Evolutionary conservation across 2,113 vertebrate species (phyloP).

Genomic region (Melanerpes aurifrons): DNA sequence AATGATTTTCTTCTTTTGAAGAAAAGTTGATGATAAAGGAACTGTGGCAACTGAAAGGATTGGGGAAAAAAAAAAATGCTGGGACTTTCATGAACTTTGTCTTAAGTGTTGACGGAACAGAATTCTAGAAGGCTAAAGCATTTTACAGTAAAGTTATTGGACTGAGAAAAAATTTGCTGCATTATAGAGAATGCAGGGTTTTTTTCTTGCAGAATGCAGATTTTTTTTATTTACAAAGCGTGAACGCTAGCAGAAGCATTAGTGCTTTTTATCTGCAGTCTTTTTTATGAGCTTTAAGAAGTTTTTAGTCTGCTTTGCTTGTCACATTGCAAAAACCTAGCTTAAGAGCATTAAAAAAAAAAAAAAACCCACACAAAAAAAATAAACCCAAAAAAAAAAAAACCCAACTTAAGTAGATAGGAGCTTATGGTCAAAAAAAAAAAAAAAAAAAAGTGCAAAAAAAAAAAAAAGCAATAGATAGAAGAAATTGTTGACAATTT

Average conservation of each 20-base stretch:
- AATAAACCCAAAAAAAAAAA: background rate
- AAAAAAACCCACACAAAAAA: conserved; percentile 78
- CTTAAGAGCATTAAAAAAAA: conserved; percentile 80
- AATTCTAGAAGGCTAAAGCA: conserved; percentile 86
- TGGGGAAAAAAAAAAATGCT: conserved; percentile 74
- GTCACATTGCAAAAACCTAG: conserved; percentile 91
- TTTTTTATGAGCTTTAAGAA: conserved; percentile 98
- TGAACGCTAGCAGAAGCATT: conserved; percentile 90
- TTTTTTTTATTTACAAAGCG: conserved; percentile 90
- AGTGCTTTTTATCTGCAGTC: conserved; percentile 97
- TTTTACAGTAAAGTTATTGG: conserved; percentile 87
- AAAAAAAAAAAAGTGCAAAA: conserved; percentile 49
- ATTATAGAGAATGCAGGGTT: conserved; percentile 85
- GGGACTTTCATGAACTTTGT: conserved; percentile 91
- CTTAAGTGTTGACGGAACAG: conserved; percentile 80
- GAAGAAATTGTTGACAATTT: conserved; percentile 99
- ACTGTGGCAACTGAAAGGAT: conserved; percentile 85
- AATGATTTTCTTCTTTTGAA: conserved; percentile 94
- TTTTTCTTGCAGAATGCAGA: conserved; percentile 89
- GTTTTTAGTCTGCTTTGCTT: conserved; percentile 98
- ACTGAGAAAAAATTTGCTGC: conserved; percentile 85
- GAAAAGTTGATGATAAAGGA: conserved; percentile 94
- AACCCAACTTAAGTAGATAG: conserved; percentile 86
- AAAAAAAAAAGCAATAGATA: conserved; percentile 96
- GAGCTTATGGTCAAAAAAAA: conserved; percentile 88